phyloP scores from a whole-genome alignment of 2,113 vertebrate species.

The Toxotes jaculatrix region DNA sequence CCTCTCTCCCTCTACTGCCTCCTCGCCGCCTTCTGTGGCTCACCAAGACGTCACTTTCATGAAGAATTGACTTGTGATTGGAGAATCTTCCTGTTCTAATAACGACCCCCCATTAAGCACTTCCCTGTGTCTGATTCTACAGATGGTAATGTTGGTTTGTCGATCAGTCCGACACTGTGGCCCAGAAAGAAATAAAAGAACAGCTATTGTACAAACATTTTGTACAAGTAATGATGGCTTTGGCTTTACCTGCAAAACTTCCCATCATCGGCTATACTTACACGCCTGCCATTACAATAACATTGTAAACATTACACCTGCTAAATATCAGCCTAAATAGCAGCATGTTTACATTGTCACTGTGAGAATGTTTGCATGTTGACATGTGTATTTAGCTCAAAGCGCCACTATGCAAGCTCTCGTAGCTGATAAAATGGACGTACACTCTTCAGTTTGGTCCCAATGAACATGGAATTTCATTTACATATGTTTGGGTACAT shows the following conservation, averaged over 20 bases:
- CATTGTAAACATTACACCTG: neutral
- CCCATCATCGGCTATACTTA: too few species aligned
- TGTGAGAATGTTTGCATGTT: neutral
- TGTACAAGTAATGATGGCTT: neutral
- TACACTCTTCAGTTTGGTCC: neutral
- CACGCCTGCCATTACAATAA: neutral
- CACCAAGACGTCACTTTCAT: conserved; percentile 21
- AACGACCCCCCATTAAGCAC: neutral
- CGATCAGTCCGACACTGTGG: neutral
- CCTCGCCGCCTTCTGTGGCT: conserved; percentile 15
- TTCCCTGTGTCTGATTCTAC: neutral
- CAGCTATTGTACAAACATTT: neutral
- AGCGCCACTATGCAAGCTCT: neutral
- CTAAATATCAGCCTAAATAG: neutral
- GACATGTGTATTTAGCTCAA: too few species aligned
- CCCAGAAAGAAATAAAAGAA: neutral
- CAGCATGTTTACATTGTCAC: neutral
- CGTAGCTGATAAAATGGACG: neutral
- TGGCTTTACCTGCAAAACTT: too few species aligned
- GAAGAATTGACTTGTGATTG: neutral
- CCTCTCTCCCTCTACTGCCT: conserved; percentile 11
- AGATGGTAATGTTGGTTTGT: neutral
- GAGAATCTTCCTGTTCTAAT: neutral
- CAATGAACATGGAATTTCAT: neutral
- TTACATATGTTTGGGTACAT: too few species aligned